These are phyloP conservation scores for Aulostomus chinensis DNA, from an alignment of 2,797 vertebrate species.

Conservation along the genomic window DNA sequence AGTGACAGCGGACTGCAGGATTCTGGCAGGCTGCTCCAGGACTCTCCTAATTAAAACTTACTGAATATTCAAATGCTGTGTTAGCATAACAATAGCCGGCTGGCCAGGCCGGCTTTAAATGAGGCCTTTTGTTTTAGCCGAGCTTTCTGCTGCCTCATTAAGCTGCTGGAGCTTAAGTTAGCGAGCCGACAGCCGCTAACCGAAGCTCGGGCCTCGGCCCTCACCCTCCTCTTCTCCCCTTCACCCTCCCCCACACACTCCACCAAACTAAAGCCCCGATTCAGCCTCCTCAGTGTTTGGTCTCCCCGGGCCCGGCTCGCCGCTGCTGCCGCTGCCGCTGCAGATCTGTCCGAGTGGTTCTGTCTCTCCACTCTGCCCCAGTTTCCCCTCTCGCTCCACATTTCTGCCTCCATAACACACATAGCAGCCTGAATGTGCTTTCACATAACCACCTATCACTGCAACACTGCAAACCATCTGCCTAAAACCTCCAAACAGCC, in stretches of 20 bases:
- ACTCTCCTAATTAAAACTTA: conserved; percentile 78
- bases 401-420: conserved; percentile 1
- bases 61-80: conserved; percentile 79
- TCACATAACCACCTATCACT: background rate
- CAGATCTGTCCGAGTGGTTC: conserved; percentile 27
- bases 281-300: conserved; percentile 31
- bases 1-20: conserved; percentile 44
- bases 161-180: conserved; percentile 69
- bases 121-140: conserved; percentile 81
- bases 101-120: conserved; percentile 68
- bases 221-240: conserved; percentile 22
- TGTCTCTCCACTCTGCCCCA: conserved; percentile 34
- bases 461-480: background rate
- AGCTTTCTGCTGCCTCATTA: conserved; percentile 83
- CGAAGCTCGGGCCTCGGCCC: conserved; percentile 51
- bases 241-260: conserved; percentile 10
- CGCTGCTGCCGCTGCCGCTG: conserved; percentile 12
- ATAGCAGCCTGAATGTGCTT: background rate
- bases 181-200: conserved; percentile 67
- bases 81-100: conserved; percentile 82
- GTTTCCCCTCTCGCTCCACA: conserved; percentile 21
- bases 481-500: background rate
- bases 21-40: conserved; percentile 64
- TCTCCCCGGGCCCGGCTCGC: conserved; percentile 38
- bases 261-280: conserved; percentile 36